phyloP scores from a whole-genome alignment of 1,140 invertebrate genomes.

The Medauroidea extradentata region DNA sequence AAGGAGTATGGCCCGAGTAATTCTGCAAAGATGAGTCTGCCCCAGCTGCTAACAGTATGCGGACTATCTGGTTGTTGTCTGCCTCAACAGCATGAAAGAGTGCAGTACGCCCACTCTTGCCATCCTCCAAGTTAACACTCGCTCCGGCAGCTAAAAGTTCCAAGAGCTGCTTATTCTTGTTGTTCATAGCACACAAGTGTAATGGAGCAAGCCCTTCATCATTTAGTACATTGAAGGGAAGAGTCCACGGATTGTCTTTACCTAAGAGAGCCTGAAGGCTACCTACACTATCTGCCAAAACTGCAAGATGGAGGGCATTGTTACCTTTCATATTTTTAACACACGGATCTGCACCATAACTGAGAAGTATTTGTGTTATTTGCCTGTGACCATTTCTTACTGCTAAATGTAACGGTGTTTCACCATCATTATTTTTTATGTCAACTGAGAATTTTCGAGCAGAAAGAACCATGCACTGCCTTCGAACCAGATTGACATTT shows the following conservation, averaged over 20 bases:
- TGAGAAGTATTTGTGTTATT: background rate
- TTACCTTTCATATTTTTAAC: background rate
- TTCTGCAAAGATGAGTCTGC: slow-evolving; percentile 29
- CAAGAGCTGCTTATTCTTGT: slow-evolving; percentile 23
- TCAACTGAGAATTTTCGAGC: background rate
- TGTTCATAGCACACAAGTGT: slow-evolving; percentile 31
- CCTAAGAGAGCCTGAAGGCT: background rate
- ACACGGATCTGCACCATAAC: background rate
- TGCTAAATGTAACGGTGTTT: background rate
- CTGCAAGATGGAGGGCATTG: slow-evolving; percentile 1
- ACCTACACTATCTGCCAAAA: background rate
- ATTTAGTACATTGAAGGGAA: background rate
- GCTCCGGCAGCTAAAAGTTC: slow-evolving; percentile 24
- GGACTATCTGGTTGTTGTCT: slow-evolving; percentile 15
- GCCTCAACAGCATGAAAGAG: slow-evolving; percentile 38
- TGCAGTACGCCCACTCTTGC: slow-evolving; percentile 37
- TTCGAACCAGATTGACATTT: slow-evolving; percentile 22
- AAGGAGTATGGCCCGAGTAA: slow-evolving; percentile 31
- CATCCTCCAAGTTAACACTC: slow-evolving; percentile 32
- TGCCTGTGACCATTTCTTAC: background rate
- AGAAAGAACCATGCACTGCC: slow-evolving; percentile 26
- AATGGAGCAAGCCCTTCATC: slow-evolving; percentile 30
- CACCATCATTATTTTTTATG: background rate
- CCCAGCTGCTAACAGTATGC: slow-evolving; percentile 25
- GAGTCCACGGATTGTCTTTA: background rate